Evolutionary conservation across 1,140 invertebrate species (phyloP), one percentile per base, ranked within the genome.

Genomic region (Diprion similis): DNA sequence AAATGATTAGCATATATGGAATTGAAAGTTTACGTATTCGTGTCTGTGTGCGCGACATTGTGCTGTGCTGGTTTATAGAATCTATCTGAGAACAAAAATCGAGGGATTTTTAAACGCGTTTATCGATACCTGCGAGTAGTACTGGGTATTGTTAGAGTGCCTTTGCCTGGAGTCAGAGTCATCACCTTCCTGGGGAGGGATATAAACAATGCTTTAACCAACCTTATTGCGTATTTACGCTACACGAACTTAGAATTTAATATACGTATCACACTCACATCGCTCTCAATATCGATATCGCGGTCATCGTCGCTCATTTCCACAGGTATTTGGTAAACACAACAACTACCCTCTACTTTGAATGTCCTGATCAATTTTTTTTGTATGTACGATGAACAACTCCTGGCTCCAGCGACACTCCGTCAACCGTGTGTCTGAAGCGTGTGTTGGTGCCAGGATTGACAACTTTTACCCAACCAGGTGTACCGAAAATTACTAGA

Each of bases 201-300:
- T 71, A 19, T 70, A 76, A 75, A 74, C 75, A 76, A 73, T 17
- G 73, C 64, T 17, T 37, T 71, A 18, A 71, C n/a, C 48, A 71
- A 51, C 45, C 17, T 65, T 59, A 71, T 46, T 46, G 46, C 46
- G 37, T 45, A 71, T 15, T 8, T 18, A 48, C 51, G 51, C 51
- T 59, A 59, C n/a, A 59, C n/a, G 11, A 13, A 59, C 51, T 59
- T 17, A 9, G 11, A 59, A 17, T 8, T 59, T 59, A 59, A 59
- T 59, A 8, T 15, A 13, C n/a, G n/a, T 59, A 17, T 59, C 51
- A 59, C 78, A 90, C 93, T 92, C 91, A 96, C 95, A 90, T 96
- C 95, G 90, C 95, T 96, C 89, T 97, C 95, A 78, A 97, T 95
- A 87, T 97, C 95, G 84, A 97, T 95, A 84, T 97, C 95, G 78